Conservation (phyloP, 2,113 vertebrate species). For the Ammodytes dubius region DNA sequence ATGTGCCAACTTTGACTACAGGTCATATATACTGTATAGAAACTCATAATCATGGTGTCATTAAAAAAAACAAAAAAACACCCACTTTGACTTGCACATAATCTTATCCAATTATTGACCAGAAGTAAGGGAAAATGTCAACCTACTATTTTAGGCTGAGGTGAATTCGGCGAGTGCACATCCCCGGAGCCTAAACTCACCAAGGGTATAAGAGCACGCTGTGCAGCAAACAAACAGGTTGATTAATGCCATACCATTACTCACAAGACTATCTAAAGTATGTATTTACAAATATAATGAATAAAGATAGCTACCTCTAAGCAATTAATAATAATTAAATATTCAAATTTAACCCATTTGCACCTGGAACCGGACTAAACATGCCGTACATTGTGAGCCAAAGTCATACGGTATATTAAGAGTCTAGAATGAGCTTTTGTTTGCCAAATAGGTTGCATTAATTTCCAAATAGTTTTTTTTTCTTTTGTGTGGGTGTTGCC, state of each 20-base stretch:
- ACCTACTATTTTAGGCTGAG: slow-evolving; percentile 16
- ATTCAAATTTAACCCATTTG: background rate
- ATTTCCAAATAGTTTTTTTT: background rate
- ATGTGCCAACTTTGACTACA: slow-evolving; percentile 5
- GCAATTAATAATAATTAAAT: background rate
- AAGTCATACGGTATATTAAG: background rate
- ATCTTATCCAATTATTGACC: slow-evolving; percentile 7
- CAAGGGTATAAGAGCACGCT: background rate
- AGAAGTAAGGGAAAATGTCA: background rate
- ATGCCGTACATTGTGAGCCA: background rate
- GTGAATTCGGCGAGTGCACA: slow-evolving; percentile 11
- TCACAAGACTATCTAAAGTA: background rate
- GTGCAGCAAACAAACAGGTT: slow-evolving; percentile 7
- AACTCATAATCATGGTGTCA: background rate
- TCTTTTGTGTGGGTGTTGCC: background rate
- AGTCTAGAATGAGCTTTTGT: background rate
- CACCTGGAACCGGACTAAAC: background rate
- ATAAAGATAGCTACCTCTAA: background rate
- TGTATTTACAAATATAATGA: background rate
- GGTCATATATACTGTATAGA: background rate
- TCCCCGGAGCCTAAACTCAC: slow-evolving; percentile 19
- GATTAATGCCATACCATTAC: slow-evolving; percentile 4
- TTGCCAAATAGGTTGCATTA: background rate
- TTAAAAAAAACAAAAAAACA: slow-evolving; percentile 13
- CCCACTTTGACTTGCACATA: slow-evolving; percentile 21